Conservation (phyloP, 2,113 vertebrate species). For the Chlorodrepanis virens region DNA sequence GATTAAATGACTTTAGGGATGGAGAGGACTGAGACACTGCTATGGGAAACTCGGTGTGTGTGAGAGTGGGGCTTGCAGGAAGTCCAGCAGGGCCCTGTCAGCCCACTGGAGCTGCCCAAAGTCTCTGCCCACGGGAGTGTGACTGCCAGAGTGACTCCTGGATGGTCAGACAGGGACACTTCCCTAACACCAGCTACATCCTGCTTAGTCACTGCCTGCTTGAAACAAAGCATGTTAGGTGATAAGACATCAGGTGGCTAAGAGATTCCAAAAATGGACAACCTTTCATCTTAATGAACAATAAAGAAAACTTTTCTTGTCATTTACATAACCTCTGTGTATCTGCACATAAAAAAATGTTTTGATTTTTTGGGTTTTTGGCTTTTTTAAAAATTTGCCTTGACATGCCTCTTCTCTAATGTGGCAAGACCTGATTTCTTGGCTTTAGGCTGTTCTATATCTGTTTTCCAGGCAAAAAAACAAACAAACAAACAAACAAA, state of each 20-base stretch:
- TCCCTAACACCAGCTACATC: not conserved
- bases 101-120: not conserved
- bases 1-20: not conserved
- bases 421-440: not conserved
- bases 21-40: not conserved
- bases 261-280: not conserved
- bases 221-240: not conserved
- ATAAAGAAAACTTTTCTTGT: not conserved
- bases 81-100: accelerated
- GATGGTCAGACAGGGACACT: not conserved
- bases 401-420: not conserved
- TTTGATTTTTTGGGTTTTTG: too few relatives aligned
- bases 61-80: not conserved
- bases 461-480: not conserved
- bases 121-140: not conserved
- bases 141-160: not conserved
- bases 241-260: not conserved
- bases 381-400: not conserved
- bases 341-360: not conserved
- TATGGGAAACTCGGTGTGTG: not conserved
- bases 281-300: not conserved
- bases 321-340: not conserved
- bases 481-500: too few relatives aligned
- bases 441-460: not conserved
- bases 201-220: not conserved